Evolutionary conservation across 2,113 vertebrate genomes (phyloP), one percentile per base, ranked within the genome.

Genomic region (Montifringilla adamsi): DNA sequence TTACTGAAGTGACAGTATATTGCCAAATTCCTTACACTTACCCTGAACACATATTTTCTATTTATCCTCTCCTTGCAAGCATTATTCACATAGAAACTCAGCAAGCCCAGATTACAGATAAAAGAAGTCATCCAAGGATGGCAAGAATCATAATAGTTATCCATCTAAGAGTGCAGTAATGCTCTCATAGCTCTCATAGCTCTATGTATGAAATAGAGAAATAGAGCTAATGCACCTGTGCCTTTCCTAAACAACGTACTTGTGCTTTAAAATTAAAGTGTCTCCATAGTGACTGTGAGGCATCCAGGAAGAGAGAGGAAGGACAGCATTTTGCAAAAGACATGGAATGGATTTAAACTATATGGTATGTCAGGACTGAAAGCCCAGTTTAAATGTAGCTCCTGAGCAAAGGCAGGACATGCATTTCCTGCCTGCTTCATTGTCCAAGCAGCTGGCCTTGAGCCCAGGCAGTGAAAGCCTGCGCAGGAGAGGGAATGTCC

Each of bases 281-380:
- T 94, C 49, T 82, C 91, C 87, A 89, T 89, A 81, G 94, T 62
- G 92, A 93, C 86, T 74, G 43, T 22, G 47, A 84, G 13, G 33
- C 31, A 83, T 53, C 20, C 37, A 53, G 75, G 67, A 82, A 72
- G 15, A 47, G 28, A 78, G 43, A 64, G 80, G n/a, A 22, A 94
- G 22, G 21, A 68, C 21, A 67, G 9, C 20, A 56, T 58, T 88
- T 80, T 75, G 37, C 60, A 84, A 68, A 77, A 96, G 73, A 39
- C 5, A 26, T 44, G 46, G 15, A 69, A 19, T 64, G 33, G 27
- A 64, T 90, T 87, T 69, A 55, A 88, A 59, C 33, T 46, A 6
- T 22, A 18, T 15, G 33, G 18, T 46, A 50, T 3, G 3, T 18
- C 52, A 88, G 19, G 30, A 50, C 12, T 17, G 50, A 66, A 74